phyloP scores from a whole-genome alignment of 1,140 invertebrate species.

The Zaprionus taronus region DNA sequence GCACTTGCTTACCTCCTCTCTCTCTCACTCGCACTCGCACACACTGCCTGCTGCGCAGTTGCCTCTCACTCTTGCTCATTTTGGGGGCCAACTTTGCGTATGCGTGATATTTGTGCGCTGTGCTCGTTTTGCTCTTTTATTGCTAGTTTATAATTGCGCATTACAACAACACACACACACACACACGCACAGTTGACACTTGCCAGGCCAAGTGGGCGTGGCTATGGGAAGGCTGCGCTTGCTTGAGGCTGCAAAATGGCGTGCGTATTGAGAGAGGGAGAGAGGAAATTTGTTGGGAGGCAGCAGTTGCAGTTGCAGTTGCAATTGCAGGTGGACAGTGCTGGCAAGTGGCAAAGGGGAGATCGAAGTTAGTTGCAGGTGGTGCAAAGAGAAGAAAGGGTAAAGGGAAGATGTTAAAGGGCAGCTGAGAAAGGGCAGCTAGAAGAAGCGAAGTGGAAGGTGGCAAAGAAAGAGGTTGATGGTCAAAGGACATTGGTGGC shows the following conservation, averaged over 20 bases:
- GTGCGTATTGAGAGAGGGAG: constrained; percentile 52
- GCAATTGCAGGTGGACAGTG: neutral
- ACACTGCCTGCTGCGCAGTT: constrained; percentile 20
- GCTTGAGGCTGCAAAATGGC: constrained; percentile 62
- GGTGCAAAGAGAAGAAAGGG: too few relatives aligned
- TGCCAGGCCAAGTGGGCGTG: constrained; percentile 61
- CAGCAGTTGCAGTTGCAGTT: neutral
- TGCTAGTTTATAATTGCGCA: constrained; percentile 68
- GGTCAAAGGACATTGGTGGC: too few relatives aligned
- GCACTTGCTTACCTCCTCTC: constrained; percentile 6
- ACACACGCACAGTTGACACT: constrained; percentile 31
- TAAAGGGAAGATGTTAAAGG: too few relatives aligned
- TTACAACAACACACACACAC: constrained; percentile 43
- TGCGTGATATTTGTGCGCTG: constrained; percentile 59
- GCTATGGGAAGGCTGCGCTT: constrained; percentile 50
- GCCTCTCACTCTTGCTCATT: constrained; percentile 45
- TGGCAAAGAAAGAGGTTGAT: too few relatives aligned
- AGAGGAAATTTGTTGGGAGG: neutral
- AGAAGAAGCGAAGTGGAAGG: too few relatives aligned
- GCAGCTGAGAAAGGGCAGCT: too few relatives aligned
- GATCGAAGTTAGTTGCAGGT: too few relatives aligned
- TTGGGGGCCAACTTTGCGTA: constrained; percentile 58
- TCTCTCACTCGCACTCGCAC: constrained; percentile 7
- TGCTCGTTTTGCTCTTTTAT: constrained; percentile 29
- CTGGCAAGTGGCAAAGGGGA: neutral